A percentile compares a stretch with the other conserved stretches of the same genome.
These are phyloP conservation scores for Numenius phaeopus DNA, from an alignment of 2,797 vertebrate species.

Conservation along the genomic window DNA sequence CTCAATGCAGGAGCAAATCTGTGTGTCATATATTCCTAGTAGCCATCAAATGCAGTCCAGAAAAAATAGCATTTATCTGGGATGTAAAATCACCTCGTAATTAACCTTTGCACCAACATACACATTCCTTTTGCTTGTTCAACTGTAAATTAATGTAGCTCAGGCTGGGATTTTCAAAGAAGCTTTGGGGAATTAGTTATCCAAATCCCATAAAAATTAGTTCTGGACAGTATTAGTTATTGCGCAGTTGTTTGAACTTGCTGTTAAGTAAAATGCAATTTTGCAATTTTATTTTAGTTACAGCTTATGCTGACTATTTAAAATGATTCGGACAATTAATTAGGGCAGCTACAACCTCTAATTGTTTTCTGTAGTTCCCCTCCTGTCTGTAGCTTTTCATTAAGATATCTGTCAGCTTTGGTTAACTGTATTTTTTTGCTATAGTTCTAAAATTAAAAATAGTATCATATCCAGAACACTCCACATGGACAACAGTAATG, in stretches of 20 bases:
- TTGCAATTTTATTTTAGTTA: background rate
- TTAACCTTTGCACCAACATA: background rate
- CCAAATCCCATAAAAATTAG: background rate
- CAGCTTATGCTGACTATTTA: background rate
- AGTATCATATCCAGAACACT: background rate
- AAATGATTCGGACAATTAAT: background rate
- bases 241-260: background rate
- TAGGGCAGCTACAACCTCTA: background rate
- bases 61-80: background rate
- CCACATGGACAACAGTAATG: background rate
- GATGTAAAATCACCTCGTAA: background rate
- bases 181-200: background rate
- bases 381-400: background rate
- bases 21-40: background rate
- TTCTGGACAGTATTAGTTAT: background rate
- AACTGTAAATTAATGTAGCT: background rate
- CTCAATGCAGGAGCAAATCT: background rate
- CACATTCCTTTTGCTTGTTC: conserved; percentile 1
- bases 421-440: background rate
- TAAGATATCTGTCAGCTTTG: background rate
- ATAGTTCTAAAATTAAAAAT: background rate
- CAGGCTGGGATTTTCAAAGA: background rate
- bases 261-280: background rate
- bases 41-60: background rate
- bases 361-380: background rate